Evolutionary conservation across 2,113 vertebrate genomes (phyloP), one percentile per base, ranked within the genome.

Genomic region (Apodemus speciosus): DNA sequence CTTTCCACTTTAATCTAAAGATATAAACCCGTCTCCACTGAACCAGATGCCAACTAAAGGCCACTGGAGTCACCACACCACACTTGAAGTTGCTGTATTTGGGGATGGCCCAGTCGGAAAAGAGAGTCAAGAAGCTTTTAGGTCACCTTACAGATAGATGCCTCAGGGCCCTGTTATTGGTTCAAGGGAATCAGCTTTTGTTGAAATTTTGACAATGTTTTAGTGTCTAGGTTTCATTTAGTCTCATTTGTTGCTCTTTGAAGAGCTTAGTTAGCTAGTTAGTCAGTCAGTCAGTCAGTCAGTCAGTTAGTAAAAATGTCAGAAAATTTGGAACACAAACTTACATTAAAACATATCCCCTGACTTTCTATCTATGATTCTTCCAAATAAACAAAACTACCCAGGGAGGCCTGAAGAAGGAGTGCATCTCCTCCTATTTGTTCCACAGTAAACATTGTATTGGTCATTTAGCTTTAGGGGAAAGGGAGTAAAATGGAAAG

Each of bases 311-410:
- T 62, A 95, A 98, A 98, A 98, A 97, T 81, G 94, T 97, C 97
- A 98, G 97, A 97, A 98, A 98, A 98, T 98, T 97, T 98, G 97
- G 97, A 98, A 96, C 97, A 98, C 97, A 97, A 98, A 98, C 18
- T 89, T 97, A 97, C 93, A 98, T 97, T 98, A 98, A 98, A 98
- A 98, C 97, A 97, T 73, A 49, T 97, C 97, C 97, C 95, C 69
- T 98, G 97, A 98, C 98, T 96, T 94, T 97, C 94, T 97, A 98
- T 97, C 97, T 97, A 97, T 98, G 97, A 97, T 97, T 97, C 96
- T 96, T 96, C 97, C 93, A 97, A 97, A 97, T 96, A 98, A 98
- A 98, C 95, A 97, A 97, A 97, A 97, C 97, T 95, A 97, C 95
- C 95, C 95, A 96, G 95, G 97, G 97, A 97, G 96, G 91, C 95